Evolutionary conservation across 1,140 invertebrate species (phyloP).

Genomic region (Caenorhabditis inopinata): DNA sequence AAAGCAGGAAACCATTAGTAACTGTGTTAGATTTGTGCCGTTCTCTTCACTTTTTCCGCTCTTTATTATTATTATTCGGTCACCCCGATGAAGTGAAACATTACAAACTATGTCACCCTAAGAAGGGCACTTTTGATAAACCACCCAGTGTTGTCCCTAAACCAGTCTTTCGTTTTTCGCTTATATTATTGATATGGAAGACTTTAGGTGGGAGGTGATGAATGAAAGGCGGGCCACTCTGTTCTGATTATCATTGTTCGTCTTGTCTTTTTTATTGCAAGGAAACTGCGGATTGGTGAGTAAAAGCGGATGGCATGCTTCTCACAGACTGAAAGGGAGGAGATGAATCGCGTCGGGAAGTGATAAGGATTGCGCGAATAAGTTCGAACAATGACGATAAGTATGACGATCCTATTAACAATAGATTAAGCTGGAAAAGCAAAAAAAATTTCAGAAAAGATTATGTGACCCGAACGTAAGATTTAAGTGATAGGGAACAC

Average conservation of each 20-base stretch:
- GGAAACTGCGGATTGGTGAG: neutral
- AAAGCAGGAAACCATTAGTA: no score
- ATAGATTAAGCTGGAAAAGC: no score
- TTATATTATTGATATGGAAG: constrained; percentile 12
- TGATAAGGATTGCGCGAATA: constrained; percentile 30
- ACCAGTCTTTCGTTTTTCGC: constrained; percentile 20
- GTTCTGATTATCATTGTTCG: constrained; percentile 29
- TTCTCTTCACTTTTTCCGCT: no score
- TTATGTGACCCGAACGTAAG: neutral
- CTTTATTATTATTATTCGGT: neutral
- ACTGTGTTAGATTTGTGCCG: no score
- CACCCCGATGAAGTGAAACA: neutral
- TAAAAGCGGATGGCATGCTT: neutral
- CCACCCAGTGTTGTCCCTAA: constrained; percentile 21
- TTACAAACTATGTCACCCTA: neutral
- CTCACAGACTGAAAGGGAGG: neutral
- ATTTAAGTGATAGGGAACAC: no score
- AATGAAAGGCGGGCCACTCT: neutral
- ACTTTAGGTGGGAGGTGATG: constrained; percentile 3
- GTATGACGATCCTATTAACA: neutral
- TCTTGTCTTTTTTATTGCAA: constrained; percentile 7
- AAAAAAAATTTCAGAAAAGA: neutral
- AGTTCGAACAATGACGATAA: neutral
- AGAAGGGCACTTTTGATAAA: constrained; percentile 1
- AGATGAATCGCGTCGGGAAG: constrained; percentile 9